phyloP scores from a whole-genome alignment of 2,888 invertebrate genomes.

The Abrostola tripartita region DNA sequence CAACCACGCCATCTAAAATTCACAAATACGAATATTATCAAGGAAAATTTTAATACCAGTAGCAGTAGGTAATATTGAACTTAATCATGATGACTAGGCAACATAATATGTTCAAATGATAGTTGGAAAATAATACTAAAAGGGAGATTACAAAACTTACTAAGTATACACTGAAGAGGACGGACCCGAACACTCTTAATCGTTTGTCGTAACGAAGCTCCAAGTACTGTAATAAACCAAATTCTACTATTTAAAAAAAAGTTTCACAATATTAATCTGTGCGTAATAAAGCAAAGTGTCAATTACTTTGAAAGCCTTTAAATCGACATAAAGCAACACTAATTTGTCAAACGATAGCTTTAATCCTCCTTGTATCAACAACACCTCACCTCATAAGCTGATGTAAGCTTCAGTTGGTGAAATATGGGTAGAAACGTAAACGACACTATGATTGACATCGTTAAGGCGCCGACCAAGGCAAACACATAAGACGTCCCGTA shows the following conservation, averaged over 20 bases:
- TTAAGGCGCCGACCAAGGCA: slow-evolving; percentile 88
- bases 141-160: slow-evolving; percentile 77
- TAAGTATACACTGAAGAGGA: slow-evolving; percentile 90
- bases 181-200: slow-evolving; percentile 90
- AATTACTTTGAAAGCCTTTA: too few relatives aligned
- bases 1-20: slow-evolving; percentile 89
- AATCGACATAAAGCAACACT: too few relatives aligned
- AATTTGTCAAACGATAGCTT: too few relatives aligned
- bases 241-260: neutral
- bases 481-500: slow-evolving; percentile 93
- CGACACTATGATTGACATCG: slow-evolving; percentile 89
- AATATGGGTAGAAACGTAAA: slow-evolving; percentile 91
- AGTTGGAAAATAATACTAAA: too few relatives aligned
- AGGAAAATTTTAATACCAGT: too few relatives aligned
- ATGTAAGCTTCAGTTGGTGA: slow-evolving; percentile 91
- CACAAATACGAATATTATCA: slow-evolving; percentile 1
- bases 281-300: too few relatives aligned
- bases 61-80: slow-evolving; percentile 1
- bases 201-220: slow-evolving; percentile 90
- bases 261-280: neutral
- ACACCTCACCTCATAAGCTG: slow-evolving; percentile 92
- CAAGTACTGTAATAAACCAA: slow-evolving; percentile 85
- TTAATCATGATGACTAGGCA: neutral
- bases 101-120: too few relatives aligned
- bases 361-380: neutral